Evolutionary conservation across 2,797 vertebrate species (phyloP).

Genomic region (Phoxinus dragarum): DNA sequence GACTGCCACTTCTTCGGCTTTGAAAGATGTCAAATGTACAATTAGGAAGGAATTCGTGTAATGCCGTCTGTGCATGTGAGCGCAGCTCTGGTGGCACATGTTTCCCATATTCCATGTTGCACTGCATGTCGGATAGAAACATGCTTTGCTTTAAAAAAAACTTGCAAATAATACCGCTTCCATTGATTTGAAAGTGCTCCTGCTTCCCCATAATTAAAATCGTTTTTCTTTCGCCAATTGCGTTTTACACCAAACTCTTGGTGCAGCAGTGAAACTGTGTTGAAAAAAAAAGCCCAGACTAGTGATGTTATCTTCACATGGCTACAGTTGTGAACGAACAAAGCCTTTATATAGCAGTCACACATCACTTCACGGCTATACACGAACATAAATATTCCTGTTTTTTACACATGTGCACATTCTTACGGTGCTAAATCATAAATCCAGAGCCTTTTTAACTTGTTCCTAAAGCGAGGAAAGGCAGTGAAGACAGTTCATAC

Average conservation of each 20-base stretch:
- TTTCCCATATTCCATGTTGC: slow-evolving; percentile 20
- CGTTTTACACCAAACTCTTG: slow-evolving; percentile 79
- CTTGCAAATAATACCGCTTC: slow-evolving; percentile 51
- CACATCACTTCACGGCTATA: slow-evolving; percentile 51
- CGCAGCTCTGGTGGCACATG: slow-evolving; percentile 27
- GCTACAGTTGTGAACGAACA: slow-evolving; percentile 60
- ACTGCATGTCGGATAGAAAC: neutral
- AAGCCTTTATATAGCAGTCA: slow-evolving; percentile 56
- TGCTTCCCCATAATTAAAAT: slow-evolving; percentile 79
- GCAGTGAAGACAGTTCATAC: slow-evolving; percentile 45
- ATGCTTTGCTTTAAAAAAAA: slow-evolving; percentile 16
- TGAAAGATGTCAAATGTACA: slow-evolving; percentile 83
- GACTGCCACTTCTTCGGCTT: slow-evolving; percentile 79
- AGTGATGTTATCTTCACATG: slow-evolving; percentile 70
- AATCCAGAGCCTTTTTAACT: slow-evolving; percentile 20
- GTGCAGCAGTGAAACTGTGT: slow-evolving; percentile 62
- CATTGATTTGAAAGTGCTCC: slow-evolving; percentile 72
- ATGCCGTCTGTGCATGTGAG: slow-evolving; percentile 71
- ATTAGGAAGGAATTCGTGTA: slow-evolving; percentile 82
- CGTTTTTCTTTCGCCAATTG: slow-evolving; percentile 77
- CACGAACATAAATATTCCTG: slow-evolving; percentile 40
- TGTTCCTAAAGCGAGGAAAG: slow-evolving; percentile 49
- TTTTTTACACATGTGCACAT: slow-evolving; percentile 38
- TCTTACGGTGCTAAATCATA: slow-evolving; percentile 17
- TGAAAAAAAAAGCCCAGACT: slow-evolving; percentile 54